Evolutionary conservation across 2,888 invertebrate species (phyloP).

Genomic region (Rutpela maculata): DNA sequence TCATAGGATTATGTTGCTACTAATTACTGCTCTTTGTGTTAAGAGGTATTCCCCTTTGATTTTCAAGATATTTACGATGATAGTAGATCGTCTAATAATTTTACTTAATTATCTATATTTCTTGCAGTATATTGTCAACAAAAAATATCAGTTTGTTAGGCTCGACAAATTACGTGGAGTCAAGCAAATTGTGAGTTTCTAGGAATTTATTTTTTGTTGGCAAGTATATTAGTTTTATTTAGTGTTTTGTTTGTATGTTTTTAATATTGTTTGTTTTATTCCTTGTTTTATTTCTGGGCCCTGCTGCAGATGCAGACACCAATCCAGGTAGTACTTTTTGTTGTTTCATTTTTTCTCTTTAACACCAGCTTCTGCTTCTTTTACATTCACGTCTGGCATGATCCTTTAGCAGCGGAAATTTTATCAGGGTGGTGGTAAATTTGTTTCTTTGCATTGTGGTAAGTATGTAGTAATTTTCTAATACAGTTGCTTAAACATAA

Average conservation of each 20-base stretch:
- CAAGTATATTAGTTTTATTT: slow-evolving; percentile 17
- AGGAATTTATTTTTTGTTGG: not conserved
- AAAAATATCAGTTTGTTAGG: slow-evolving; percentile 18
- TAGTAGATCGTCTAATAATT: not conserved
- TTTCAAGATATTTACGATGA: no score
- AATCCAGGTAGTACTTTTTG: slow-evolving; percentile 72
- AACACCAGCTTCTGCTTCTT: slow-evolving; percentile 50
- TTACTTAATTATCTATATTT: slow-evolving; percentile 37
- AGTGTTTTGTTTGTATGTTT: slow-evolving; percentile 47
- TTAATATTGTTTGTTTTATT: slow-evolving; percentile 63
- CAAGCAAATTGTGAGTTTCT: not conserved
- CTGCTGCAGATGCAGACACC: slow-evolving; percentile 70
- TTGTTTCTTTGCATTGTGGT: slow-evolving; percentile 25
- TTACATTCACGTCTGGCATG: slow-evolving; percentile 11
- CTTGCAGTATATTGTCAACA: slow-evolving; percentile 4
- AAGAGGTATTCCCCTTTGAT: no score
- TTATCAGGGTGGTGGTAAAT: slow-evolving; percentile 26
- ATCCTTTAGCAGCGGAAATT: not conserved
- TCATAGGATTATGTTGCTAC: no score
- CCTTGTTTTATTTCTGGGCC: slow-evolving; percentile 68
- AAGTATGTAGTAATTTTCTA: slow-evolving; percentile 30
- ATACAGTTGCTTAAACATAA: not conserved
- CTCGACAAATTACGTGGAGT: not conserved
- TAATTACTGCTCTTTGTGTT: no score
- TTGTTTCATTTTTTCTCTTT: slow-evolving; percentile 60